phyloP scores from a whole-genome alignment of 2,888 invertebrate species.

The Nemotelus pantherinus region DNA sequence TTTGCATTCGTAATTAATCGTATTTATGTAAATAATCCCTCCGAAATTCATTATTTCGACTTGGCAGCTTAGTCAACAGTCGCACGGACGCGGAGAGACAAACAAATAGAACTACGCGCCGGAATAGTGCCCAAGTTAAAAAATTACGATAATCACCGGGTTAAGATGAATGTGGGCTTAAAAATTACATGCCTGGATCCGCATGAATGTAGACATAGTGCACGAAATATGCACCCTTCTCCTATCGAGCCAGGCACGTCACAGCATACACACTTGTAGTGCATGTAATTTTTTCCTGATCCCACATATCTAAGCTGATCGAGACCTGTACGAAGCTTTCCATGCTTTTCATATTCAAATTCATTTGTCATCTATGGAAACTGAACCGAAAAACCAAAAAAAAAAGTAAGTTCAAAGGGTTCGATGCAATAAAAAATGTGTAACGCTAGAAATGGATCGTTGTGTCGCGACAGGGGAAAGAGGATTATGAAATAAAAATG shows the following conservation, averaged over 20 bases:
- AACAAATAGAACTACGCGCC: conserved; percentile 13
- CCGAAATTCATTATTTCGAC: conserved; percentile 37
- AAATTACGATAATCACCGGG: conserved; percentile 28
- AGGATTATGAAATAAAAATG: conserved; percentile 1
- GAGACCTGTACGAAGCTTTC: not conserved
- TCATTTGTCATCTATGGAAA: not conserved
- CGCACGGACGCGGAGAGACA: not conserved
- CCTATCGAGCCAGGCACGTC: not conserved
- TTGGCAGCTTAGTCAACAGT: conserved; percentile 17
- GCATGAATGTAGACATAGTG: not conserved
- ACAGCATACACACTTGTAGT: conserved; percentile 11
- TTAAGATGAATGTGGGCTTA: not conserved
- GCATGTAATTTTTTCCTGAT: not conserved
- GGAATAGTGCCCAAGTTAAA: conserved; percentile 9
- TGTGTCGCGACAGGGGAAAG: not conserved
- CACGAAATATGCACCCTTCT: conserved; percentile 12
- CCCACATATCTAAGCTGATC: too few relatives aligned
- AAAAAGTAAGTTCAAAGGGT: conserved; percentile 20
- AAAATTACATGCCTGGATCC: not conserved
- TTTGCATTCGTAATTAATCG: conserved; percentile 43
- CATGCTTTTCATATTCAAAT: conserved; percentile 24
- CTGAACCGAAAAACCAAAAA: not conserved
- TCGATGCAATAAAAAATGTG: not conserved
- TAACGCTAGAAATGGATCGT: not conserved
- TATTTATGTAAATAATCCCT: conserved; percentile 44